These are phyloP conservation scores for Cancer borealis DNA, from an alignment of 2,888 invertebrate genomes.

Conservation along the genomic window DNA sequence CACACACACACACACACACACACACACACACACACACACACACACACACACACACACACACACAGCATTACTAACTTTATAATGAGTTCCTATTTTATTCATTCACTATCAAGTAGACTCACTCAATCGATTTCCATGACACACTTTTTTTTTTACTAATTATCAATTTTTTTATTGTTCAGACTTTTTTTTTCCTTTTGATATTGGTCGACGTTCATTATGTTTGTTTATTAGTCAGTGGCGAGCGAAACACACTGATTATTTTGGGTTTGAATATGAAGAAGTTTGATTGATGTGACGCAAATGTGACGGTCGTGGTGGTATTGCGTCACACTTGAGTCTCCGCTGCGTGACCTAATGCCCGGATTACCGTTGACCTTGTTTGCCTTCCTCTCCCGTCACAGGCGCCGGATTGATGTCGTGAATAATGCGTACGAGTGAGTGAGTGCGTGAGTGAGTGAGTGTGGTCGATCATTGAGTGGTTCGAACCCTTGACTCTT, in stretches of 20 bases:
- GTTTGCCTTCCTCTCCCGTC: neutral
- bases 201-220: neutral
- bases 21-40: too few species aligned
- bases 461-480: conserved; percentile 27
- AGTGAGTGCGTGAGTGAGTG: neutral
- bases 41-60: neutral
- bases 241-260: neutral
- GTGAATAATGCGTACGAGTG: conserved; percentile 2
- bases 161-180: neutral
- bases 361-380: neutral
- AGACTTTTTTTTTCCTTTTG: neutral
- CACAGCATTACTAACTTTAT: neutral
- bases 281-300: neutral
- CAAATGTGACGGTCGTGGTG: neutral
- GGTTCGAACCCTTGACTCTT: neutral
- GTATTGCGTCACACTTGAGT: neutral
- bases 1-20: neutral
- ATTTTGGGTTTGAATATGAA: neutral
- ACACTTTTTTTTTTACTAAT: neutral
- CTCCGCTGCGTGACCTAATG: neutral
- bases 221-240: neutral
- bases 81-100: neutral
- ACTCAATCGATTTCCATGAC: neutral
- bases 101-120: neutral
- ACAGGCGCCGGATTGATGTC: neutral